Conservation (phyloP, 2,113 vertebrate species). For the Gopherus flavomarginatus region DNA sequence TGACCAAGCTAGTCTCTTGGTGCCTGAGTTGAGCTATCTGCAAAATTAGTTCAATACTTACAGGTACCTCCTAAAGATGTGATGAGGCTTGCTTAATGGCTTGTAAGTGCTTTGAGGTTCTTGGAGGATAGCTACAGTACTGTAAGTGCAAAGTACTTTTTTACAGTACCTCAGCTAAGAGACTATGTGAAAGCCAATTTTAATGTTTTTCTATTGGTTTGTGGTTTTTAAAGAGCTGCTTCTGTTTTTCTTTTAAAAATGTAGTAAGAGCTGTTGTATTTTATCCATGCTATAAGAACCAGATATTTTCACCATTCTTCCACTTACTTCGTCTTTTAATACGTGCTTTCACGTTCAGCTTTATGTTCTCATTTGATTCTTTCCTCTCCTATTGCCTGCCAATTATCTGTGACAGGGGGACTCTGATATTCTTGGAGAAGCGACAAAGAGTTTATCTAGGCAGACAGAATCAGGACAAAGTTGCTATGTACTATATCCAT, state of each 20-base stretch:
- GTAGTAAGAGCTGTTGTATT: constrained; percentile 13
- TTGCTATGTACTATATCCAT: constrained; percentile 55
- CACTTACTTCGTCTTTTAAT: constrained; percentile 45
- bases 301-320: constrained; percentile 48
- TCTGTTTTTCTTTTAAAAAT: constrained; percentile 47
- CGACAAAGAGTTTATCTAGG: constrained; percentile 61
- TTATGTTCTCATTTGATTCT: constrained; percentile 55
- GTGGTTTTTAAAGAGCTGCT: constrained; percentile 33
- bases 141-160: not conserved
- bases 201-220: not conserved
- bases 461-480: constrained; percentile 64
- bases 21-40: constrained; percentile 25
- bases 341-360: constrained; percentile 38
- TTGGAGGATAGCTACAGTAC: not conserved
- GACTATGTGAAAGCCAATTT: constrained; percentile 51
- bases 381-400: constrained; percentile 48
- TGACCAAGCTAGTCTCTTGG: constrained; percentile 16
- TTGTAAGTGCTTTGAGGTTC: not conserved
- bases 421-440: constrained; percentile 46
- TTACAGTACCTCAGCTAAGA: constrained; percentile 12
- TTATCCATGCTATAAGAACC: constrained; percentile 34
- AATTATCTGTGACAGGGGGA: constrained; percentile 53
- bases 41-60: constrained; percentile 32
- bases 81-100: not conserved
- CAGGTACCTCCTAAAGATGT: not conserved